These are phyloP conservation scores for Plecturocebus donacophilus DNA, from an alignment of 2,113 vertebrate species.

Conservation along the genomic window DNA sequence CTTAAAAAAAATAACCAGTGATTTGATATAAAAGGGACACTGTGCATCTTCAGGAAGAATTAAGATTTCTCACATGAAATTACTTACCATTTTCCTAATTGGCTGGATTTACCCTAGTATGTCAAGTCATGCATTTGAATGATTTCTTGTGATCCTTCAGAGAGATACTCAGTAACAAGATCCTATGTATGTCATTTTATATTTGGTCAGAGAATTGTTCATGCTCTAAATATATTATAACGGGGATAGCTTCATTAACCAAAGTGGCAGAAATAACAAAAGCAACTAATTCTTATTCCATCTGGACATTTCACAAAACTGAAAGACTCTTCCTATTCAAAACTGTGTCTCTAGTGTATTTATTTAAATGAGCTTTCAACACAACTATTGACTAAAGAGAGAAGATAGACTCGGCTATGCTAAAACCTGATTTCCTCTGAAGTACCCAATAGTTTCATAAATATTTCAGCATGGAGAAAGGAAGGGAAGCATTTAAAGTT, in stretches of 20 bases:
- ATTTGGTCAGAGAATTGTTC: conserved; percentile 59
- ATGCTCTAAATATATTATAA: conserved; percentile 60
- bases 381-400: conserved; percentile 46
- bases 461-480: not conserved
- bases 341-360: conserved; percentile 46
- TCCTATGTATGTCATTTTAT: conserved; percentile 21
- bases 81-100: conserved; percentile 41
- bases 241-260: conserved; percentile 66
- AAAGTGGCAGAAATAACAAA: conserved; percentile 66
- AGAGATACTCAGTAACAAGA: not conserved
- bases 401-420: conserved; percentile 7
- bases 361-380: conserved; percentile 61
- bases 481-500: not conserved
- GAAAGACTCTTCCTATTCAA: conserved; percentile 48
- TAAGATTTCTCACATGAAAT: conserved; percentile 49
- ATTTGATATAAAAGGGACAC: conserved; percentile 13
- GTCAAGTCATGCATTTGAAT: conserved; percentile 38
- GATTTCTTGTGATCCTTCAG: conserved; percentile 34
- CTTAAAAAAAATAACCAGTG: not conserved
- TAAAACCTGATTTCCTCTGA: conserved; percentile 54
- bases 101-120: conserved; percentile 23
- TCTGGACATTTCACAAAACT: conserved; percentile 38
- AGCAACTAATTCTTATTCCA: conserved; percentile 56
- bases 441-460: conserved; percentile 27
- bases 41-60: conserved; percentile 43